Evolutionary conservation across 2,888 invertebrate species (phyloP), one percentile per base, ranked within the genome.

Genomic region (Caradrina kadenii): DNA sequence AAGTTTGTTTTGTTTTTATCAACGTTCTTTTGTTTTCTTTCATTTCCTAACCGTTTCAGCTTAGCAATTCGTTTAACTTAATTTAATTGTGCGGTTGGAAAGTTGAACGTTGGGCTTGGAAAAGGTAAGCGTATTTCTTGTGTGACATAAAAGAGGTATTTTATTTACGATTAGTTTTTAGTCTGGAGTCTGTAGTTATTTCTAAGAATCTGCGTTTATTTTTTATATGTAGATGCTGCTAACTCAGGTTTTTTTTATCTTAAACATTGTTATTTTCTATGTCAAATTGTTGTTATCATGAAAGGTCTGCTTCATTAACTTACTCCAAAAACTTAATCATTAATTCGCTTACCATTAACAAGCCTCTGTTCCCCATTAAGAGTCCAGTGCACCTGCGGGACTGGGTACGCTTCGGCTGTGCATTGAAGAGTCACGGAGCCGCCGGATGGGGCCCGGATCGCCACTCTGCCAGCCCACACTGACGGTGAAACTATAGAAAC

Each of bases 301-400:
- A 0, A 11, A 10, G 1, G 8, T 35, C 7, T 35, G 8, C 35
- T 35, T 35, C 8, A 35, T 1, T 35, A 35, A 35, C 8, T 8
- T 8, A 35, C 35, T 35, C 8, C 7, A 35, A 35, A 35, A 35
- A 35, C 35, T 35, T 7, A n/a, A 19, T 21, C 19, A 19, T 11
- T 22, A 15, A 17, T 22, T 6, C 31, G 26, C 95, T 93, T 92
- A 97, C 97, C 96, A 87, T 97, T 96, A 8, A 96, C 91, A 50
- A 97, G 94, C 64, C 97, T 97, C 82, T 97, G 96, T 62, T 97
- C 97, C 55, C 96, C 96, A 65, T 97, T 96, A 65, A 97, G 95
- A 22, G 97, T 97, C 98, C 98, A 98, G 88, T 97, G 97, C 86
- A 97, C 97, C 84, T 97, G 97, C 6, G 98, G 97, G 80, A 96